These are phyloP conservation scores for Pachyuromys duprasi DNA, from an alignment of 2,797 vertebrate genomes.

Conservation along the genomic window DNA sequence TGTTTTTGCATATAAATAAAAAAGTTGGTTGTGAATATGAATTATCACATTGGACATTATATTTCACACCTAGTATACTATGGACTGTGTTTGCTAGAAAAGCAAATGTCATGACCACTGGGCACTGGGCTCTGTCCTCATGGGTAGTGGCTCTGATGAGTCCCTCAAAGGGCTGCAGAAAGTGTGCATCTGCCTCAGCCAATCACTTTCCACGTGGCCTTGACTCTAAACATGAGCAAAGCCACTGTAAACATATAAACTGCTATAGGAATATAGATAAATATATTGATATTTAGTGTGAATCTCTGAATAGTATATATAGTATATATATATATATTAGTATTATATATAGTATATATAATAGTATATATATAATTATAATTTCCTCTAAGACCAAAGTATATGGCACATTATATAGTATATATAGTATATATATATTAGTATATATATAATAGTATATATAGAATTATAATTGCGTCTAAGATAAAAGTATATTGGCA, in stretches of 20 bases:
- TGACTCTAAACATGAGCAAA: not conserved
- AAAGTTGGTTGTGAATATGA: not conserved
- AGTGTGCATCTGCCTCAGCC: fast-evolving
- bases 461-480: not conserved
- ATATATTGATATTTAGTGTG: not conserved
- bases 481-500: not conserved
- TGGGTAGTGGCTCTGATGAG: not conserved
- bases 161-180: not conserved
- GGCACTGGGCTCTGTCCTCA: not conserved
- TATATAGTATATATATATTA: too few relatives aligned
- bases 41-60: not conserved
- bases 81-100: not conserved
- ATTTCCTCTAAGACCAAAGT: too few relatives aligned
- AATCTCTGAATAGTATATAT: not conserved
- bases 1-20: not conserved
- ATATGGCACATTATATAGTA: too few relatives aligned
- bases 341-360: too few relatives aligned
- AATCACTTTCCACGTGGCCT: not conserved
- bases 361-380: too few relatives aligned
- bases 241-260: not conserved
- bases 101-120: too few relatives aligned
- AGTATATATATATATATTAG: too few relatives aligned
- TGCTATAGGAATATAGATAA: not conserved
- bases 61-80: not conserved
- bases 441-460: too few relatives aligned